phyloP scores from a whole-genome alignment of 1,140 invertebrate species.

The Aphidius ervi region DNA sequence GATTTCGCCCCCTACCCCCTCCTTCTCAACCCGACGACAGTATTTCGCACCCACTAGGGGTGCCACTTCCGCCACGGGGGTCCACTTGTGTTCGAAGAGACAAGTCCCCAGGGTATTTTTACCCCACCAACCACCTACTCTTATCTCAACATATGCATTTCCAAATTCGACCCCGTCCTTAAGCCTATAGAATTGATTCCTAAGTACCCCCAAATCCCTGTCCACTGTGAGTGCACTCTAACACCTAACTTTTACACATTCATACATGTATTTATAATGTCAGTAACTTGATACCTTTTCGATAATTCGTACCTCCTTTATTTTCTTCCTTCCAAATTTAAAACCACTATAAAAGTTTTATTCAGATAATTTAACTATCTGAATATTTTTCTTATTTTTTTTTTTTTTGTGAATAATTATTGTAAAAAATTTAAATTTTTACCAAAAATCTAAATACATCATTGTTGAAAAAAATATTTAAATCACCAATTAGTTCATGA shows the following conservation, averaged over 20 bases:
- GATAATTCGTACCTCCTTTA: too few species aligned
- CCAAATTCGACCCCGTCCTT: constrained; percentile 24
- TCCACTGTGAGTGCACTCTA: constrained; percentile 39
- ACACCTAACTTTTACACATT: constrained; percentile 37
- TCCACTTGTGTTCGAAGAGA: constrained; percentile 43
- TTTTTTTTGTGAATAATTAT: too few species aligned
- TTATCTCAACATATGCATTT: constrained; percentile 50
- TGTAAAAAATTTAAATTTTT: too few species aligned
- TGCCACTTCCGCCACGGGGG: constrained; percentile 39
- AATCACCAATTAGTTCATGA: too few species aligned
- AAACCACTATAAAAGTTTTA: too few species aligned
- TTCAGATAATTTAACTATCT: too few species aligned
- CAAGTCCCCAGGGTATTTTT: constrained; percentile 26
- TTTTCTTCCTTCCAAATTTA: not conserved
- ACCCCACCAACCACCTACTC: constrained; percentile 34
- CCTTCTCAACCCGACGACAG: constrained; percentile 27
- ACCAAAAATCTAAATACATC: too few species aligned
- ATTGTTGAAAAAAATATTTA: too few species aligned
- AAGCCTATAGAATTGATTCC: constrained; percentile 51
- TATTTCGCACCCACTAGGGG: constrained; percentile 14
- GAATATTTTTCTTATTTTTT: too few species aligned
- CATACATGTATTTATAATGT: constrained; percentile 12
- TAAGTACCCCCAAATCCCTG: constrained; percentile 46
- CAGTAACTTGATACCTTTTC: too few species aligned
- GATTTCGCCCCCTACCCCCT: constrained; percentile 53